Evolutionary conservation across 2,113 vertebrate genomes (phyloP).

Genomic region (Eretmochelys imbricata): DNA sequence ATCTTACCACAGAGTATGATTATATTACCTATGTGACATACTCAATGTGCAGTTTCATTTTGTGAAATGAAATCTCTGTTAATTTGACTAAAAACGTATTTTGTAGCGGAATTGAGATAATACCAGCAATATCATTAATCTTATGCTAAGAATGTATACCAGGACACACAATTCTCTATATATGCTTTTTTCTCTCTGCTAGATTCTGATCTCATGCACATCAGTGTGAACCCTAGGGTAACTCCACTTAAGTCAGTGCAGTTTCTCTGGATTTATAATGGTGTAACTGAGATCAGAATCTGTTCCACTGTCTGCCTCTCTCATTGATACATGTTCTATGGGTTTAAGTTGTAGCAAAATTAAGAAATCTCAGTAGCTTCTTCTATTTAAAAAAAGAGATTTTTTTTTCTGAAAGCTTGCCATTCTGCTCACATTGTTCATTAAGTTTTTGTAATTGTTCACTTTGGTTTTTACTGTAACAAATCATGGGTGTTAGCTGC

Average conservation of each 20-base stretch:
- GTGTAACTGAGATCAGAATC: neutral
- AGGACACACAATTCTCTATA: neutral
- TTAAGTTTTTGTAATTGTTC: neutral
- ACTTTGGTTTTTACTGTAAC: neutral
- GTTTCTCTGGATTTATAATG: neutral
- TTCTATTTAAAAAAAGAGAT: neutral
- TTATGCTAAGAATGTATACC: neutral
- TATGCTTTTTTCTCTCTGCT: neutral
- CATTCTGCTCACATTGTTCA: neutral
- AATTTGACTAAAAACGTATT: neutral
- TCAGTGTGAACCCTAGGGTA: accelerated
- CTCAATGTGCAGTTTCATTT: conserved; percentile 3
- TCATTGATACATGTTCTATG: neutral
- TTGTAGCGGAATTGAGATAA: neutral
- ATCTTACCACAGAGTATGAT: conserved; percentile 9
- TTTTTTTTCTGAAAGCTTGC: neutral
- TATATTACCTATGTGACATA: neutral
- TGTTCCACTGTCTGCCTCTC: neutral
- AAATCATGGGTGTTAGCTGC: neutral
- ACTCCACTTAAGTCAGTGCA: neutral
- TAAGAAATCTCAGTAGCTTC: neutral
- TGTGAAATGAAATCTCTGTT: neutral
- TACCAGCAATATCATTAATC: neutral
- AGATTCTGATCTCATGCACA: accelerated
- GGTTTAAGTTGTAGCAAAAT: neutral